These are phyloP conservation scores for Platichthys stellatus DNA, from an alignment of 2,113 vertebrate species.

Conservation along the genomic window DNA sequence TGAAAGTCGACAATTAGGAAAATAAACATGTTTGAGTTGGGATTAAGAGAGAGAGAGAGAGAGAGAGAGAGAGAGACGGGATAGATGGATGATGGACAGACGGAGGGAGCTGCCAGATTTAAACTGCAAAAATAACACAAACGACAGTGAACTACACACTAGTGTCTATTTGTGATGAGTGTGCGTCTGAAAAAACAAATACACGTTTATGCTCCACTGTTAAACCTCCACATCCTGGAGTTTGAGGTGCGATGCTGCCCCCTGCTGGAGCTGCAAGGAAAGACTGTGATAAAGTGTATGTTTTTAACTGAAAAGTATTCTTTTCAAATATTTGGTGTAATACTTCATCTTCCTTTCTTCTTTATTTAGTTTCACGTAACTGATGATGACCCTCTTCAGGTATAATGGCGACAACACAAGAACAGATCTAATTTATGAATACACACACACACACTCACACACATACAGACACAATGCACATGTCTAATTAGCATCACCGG, in stretches of 20 bases:
- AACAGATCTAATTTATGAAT: not conserved
- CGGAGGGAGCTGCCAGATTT: not conserved
- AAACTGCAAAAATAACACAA: not conserved
- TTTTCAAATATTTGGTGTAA: no score
- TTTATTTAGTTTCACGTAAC: no score
- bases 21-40: no score
- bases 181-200: not conserved
- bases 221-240: not conserved
- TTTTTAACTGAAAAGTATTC: no score
- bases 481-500: conserved; percentile 59
- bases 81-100: conserved; percentile 4
- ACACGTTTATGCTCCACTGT: not conserved
- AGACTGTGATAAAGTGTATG: not conserved
- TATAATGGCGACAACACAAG: not conserved
- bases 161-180: not conserved
- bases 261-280: conserved; percentile 56
- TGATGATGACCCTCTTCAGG: no score
- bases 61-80: no score
- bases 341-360: no score
- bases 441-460: not conserved
- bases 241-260: conserved; percentile 66
- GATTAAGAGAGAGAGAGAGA: not conserved
- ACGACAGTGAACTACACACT: not conserved
- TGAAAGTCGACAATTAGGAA: no score
- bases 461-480: conserved; percentile 22